These are phyloP conservation scores for Amaurobius ferox DNA, from an alignment of 2,888 invertebrate species.

Conservation along the genomic window DNA sequence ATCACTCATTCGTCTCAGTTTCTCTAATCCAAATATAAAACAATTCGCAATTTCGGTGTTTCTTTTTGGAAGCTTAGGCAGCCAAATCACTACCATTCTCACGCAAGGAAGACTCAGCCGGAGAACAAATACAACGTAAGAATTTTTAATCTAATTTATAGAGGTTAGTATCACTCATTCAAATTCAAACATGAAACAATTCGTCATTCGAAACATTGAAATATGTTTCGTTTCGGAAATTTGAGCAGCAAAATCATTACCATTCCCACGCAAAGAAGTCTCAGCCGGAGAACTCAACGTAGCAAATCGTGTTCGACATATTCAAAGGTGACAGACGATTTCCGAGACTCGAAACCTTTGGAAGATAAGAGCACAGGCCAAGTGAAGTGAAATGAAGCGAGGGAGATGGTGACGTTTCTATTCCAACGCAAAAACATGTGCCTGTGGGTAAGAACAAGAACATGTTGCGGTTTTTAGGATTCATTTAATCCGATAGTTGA, in stretches of 20 bases:
- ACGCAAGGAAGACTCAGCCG: too few species aligned
- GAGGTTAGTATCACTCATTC: background rate
- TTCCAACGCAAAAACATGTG: background rate
- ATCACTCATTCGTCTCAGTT: background rate
- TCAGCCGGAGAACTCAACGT: background rate
- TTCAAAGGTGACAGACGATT: constrained; percentile 23
- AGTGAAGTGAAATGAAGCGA: constrained; percentile 22
- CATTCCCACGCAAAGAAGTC: background rate
- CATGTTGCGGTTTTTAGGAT: background rate
- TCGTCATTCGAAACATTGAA: background rate
- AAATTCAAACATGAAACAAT: background rate
- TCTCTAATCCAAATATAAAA: background rate
- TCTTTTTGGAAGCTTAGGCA: background rate
- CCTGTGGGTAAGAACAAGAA: background rate
- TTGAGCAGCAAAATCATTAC: background rate
- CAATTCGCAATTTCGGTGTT: background rate
- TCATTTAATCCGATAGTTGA: background rate
- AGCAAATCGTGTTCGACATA: constrained; percentile 23
- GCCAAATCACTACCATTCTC: too few species aligned
- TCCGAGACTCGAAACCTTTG: constrained; percentile 10
- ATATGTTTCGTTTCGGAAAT: background rate
- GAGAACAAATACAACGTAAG: too few species aligned
- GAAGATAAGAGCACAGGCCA: constrained; percentile 1
- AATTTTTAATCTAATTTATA: background rate
- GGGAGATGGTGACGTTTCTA: background rate